Percentiles rank a stretch among this genome's conserved stretches.
These are phyloP conservation scores for Hormaphis cornu DNA, from an alignment of 1,140 invertebrate species.

Conservation along the genomic window DNA sequence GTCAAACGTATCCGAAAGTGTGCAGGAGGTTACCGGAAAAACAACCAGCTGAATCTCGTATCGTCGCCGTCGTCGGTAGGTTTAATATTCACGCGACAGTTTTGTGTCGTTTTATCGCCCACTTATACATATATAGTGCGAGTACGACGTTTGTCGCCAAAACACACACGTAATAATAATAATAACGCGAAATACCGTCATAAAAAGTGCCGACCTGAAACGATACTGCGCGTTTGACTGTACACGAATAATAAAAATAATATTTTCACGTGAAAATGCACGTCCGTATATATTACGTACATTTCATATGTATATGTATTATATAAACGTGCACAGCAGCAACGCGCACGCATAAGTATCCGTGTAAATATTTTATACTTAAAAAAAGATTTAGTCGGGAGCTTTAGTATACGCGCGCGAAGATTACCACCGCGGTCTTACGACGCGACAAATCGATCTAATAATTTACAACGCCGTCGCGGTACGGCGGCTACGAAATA, in stretches of 20 bases:
- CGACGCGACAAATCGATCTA: too few relatives aligned
- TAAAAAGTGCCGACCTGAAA: slow-evolving; percentile 15
- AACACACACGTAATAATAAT: slow-evolving; percentile 31
- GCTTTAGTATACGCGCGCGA: too few relatives aligned
- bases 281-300: too few relatives aligned
- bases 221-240: slow-evolving; percentile 6
- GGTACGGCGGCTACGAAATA: too few relatives aligned
- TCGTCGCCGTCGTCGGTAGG: neutral
- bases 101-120: slow-evolving; percentile 26
- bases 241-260: neutral
- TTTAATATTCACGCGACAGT: slow-evolving; percentile 30
- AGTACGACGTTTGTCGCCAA: slow-evolving; percentile 27
- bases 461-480: too few relatives aligned
- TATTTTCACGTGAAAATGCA: neutral
- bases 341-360: too few relatives aligned
- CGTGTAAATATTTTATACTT: neutral
- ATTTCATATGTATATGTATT: too few relatives aligned
- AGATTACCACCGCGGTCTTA: too few relatives aligned
- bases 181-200: slow-evolving; percentile 4
- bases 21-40: too few relatives aligned
- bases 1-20: too few relatives aligned
- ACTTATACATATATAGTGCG: slow-evolving; percentile 25
- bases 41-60: too few relatives aligned
- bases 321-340: too few relatives aligned
- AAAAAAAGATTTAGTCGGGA: neutral